These are phyloP conservation scores for Lithodes maja DNA, from an alignment of 2,888 invertebrate species.

Conservation along the genomic window DNA sequence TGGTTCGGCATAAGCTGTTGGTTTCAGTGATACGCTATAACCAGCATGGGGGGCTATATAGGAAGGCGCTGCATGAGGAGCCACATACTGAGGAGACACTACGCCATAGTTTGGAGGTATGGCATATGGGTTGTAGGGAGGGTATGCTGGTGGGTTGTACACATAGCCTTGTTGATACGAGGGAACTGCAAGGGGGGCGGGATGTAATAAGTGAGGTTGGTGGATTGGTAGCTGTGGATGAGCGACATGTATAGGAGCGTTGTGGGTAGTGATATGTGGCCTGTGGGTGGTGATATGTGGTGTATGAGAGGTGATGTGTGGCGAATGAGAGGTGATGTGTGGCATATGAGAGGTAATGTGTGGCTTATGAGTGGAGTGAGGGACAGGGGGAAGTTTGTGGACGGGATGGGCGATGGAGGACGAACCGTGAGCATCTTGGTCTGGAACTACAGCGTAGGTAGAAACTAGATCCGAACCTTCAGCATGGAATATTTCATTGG, in stretches of 20 bases:
- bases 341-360: background rate
- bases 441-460: conserved; percentile 15
- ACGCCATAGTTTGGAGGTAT: conserved; percentile 1
- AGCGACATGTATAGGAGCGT: background rate
- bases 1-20: conserved; percentile 37
- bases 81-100: conserved; percentile 37
- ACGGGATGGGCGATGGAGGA: background rate
- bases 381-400: background rate
- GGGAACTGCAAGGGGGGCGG: background rate
- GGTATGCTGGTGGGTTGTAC: conserved; percentile 20
- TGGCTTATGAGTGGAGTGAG: conserved; percentile 12
- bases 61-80: conserved; percentile 16
- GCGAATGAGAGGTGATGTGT: background rate
- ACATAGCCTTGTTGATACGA: background rate
- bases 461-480: conserved; percentile 2
- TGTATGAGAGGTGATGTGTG: background rate
- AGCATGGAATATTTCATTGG: background rate
- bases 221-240: background rate
- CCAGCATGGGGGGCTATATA: conserved; percentile 41
- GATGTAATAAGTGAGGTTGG: background rate
- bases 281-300: background rate
- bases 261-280: background rate
- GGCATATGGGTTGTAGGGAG: conserved; percentile 8
- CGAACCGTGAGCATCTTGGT: background rate
- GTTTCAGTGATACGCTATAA: conserved; percentile 34